Conservation (phyloP, 2,888 invertebrate species). For the Endomychus coccineus region DNA sequence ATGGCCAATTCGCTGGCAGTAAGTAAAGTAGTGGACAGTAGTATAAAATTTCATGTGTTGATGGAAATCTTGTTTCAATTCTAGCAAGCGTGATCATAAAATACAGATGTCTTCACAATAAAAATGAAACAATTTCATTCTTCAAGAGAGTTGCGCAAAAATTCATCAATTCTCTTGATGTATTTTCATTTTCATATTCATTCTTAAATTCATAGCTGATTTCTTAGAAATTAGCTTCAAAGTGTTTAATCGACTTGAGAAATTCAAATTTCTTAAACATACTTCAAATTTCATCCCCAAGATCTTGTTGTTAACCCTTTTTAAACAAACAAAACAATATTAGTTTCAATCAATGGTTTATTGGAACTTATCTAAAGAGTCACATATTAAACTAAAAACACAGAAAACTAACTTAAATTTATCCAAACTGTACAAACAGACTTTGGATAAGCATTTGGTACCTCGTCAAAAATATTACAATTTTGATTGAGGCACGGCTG, state of each 20-base stretch:
- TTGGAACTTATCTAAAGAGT: conserved; percentile 13
- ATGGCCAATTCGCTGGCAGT: too few species aligned
- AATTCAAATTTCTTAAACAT: conserved; percentile 16
- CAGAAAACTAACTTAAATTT: background rate
- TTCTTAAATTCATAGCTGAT: conserved; percentile 8
- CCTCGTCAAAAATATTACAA: too few species aligned
- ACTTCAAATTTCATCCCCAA: conserved; percentile 17
- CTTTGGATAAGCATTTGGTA: too few species aligned
- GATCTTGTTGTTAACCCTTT: conserved; percentile 16
- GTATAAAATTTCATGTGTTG: too few species aligned
- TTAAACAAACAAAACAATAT: conserved; percentile 17
- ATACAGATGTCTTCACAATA: conserved; percentile 8
- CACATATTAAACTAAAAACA: conserved; percentile 9
- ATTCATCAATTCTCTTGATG: conserved; percentile 10
- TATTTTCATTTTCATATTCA: background rate
- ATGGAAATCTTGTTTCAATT: too few species aligned
- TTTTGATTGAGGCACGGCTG: too few species aligned
- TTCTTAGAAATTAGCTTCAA: conserved; percentile 16
- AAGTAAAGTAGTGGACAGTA: too few species aligned
- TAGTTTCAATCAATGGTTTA: conserved; percentile 16
- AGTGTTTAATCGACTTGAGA: conserved; percentile 13
- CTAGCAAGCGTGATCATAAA: conserved; percentile 13
- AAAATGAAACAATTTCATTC: conserved; percentile 11
- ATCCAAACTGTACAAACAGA: too few species aligned
- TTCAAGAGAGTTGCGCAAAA: conserved; percentile 14